These are phyloP conservation scores for Metridium senile DNA, from an alignment of 92 coral and sea anemone genomes.

Conservation along the genomic window DNA sequence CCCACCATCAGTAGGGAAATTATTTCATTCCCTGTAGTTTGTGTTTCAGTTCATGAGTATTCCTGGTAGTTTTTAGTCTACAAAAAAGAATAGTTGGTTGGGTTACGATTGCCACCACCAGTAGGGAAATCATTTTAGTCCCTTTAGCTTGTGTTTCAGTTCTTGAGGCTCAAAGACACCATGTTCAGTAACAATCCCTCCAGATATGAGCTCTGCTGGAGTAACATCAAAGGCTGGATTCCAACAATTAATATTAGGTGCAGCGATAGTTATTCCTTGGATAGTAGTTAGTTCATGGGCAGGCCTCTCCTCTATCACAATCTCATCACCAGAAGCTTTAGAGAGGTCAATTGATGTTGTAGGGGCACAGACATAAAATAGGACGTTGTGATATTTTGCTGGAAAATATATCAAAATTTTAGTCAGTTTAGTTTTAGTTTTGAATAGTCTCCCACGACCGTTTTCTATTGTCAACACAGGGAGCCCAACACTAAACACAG, in stretches of 20 bases:
- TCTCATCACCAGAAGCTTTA: slow-evolving; percentile 66
- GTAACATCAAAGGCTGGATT: slow-evolving; percentile 98
- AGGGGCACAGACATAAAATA: slow-evolving; percentile 94
- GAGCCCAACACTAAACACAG: too few relatives aligned
- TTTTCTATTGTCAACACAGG: too few relatives aligned
- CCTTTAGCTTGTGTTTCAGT: slow-evolving; percentile 44
- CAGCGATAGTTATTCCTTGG: slow-evolving; percentile 74
- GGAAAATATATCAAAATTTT: slow-evolving; percentile 4
- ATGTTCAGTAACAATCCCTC: slow-evolving; percentile 87
- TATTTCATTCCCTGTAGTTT: too few relatives aligned
- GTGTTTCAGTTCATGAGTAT: too few relatives aligned
- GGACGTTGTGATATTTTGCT: slow-evolving; percentile 85
- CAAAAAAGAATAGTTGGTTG: too few relatives aligned
- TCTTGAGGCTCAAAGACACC: slow-evolving; percentile 83
- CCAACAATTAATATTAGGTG: slow-evolving; percentile 87
- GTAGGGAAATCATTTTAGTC: background rate
- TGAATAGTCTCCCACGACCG: too few relatives aligned
- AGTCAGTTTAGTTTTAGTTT: too few relatives aligned
- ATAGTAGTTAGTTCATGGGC: slow-evolving; percentile 70
- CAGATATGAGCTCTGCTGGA: slow-evolving; percentile 87
- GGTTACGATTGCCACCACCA: too few relatives aligned
- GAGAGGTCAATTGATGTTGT: slow-evolving; percentile 77
- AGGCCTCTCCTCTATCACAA: slow-evolving; percentile 87
- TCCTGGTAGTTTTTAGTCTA: too few relatives aligned
- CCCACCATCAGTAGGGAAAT: too few relatives aligned